phyloP scores from a whole-genome alignment of 2,797 vertebrate genomes.

The Sciurus carolinensis region DNA sequence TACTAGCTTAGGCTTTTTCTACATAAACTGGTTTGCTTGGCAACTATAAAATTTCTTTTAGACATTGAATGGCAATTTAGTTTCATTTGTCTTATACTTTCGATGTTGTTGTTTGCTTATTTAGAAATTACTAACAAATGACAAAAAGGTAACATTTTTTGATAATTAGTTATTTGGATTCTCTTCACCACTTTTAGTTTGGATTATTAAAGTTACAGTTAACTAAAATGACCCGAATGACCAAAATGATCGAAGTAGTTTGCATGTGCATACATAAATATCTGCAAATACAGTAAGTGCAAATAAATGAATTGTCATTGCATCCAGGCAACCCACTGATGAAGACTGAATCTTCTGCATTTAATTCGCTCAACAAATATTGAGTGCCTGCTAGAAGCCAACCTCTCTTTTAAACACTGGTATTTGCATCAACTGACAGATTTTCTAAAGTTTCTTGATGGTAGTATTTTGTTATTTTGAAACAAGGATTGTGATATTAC shows the following conservation, averaged over 20 bases:
- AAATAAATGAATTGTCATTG: neutral
- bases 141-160: conserved; percentile 29
- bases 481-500: conserved; percentile 6
- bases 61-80: neutral
- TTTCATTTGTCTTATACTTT: neutral
- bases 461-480: neutral
- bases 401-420: neutral
- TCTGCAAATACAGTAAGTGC: neutral
- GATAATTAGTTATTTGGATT: neutral
- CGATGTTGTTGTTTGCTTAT: neutral
- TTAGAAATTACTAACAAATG: neutral
- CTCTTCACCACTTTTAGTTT: neutral
- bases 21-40: neutral
- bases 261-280: neutral
- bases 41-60: neutral
- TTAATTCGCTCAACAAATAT: neutral
- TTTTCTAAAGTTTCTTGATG: neutral
- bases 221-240: neutral
- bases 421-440: neutral
- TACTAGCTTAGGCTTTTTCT: neutral
- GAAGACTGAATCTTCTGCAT: neutral
- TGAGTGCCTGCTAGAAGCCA: neutral
- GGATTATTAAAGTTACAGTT: neutral
- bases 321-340: neutral
- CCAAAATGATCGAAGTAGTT: neutral